Evolutionary conservation across 2,888 invertebrate species (phyloP).

Genomic region (Omphaloscelis lunosa): DNA sequence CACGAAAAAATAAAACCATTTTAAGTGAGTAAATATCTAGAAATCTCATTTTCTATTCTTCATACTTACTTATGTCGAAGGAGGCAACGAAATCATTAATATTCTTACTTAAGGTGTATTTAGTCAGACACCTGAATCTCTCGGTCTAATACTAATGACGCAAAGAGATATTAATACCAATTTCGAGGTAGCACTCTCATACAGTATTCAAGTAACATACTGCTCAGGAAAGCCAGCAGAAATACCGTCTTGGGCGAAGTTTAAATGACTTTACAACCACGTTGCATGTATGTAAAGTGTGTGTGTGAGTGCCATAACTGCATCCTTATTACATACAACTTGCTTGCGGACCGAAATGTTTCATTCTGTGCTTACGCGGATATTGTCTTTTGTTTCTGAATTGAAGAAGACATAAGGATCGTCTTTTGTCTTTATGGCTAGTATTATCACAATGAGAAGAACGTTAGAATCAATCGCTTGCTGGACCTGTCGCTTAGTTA

Average conservation of each 20-base stretch:
- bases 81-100: neutral
- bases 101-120: neutral
- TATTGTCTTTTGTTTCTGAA: neutral
- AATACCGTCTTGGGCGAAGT: slow-evolving; percentile 42
- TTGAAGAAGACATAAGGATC: neutral
- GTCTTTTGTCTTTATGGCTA: neutral
- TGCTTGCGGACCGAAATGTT: neutral
- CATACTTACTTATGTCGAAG: neutral
- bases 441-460: neutral
- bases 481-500: neutral
- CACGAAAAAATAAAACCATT: neutral
- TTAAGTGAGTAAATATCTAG: neutral
- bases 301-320: slow-evolving; percentile 30
- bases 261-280: slow-evolving; percentile 51
- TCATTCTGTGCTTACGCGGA: neutral
- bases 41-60: neutral
- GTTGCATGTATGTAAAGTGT: slow-evolving; percentile 19
- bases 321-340: slow-evolving; percentile 32
- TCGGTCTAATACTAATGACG: neutral
- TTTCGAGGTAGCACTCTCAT: slow-evolving; percentile 18
- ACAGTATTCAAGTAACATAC: slow-evolving; percentile 29
- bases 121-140: neutral
- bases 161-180: slow-evolving; percentile 19
- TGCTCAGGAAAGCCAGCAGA: slow-evolving; percentile 27
- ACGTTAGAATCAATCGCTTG: neutral